Base-by-base conservation (phyloP, 2,113 vertebrate species). In the Seriola aureovittata region DNA sequence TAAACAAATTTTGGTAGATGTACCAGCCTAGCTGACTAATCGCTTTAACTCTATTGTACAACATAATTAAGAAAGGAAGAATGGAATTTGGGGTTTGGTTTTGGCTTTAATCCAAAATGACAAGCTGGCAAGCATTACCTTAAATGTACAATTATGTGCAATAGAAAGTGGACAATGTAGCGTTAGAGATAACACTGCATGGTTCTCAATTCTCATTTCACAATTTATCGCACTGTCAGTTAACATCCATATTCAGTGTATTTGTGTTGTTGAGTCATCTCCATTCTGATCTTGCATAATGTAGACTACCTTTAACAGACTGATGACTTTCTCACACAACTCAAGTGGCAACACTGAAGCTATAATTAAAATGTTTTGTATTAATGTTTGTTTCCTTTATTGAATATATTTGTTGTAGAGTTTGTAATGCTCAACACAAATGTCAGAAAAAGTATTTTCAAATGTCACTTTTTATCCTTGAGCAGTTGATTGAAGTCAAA, bases 401-500 rank as follows among this genome's bases (percentile, higher is more conserved):
- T 62, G 5, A 14, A 40, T 23, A 14, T 50, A 3, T 25, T 23
- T 40, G 58, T 81, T 14, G 5, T 44, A 25, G 40, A 10, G 17
- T 57, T 48, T 59, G 8, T 25, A 38, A 5, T 14, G 14, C 29
- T 8, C 44, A n/a, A 29, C 19, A 17, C 32, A 75, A 32, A 42
- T 57, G 58, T 67, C 17, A 65, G 29, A 67, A 81, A 60, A 23
- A 57, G 19, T 50, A 14, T 52, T 65, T 77, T 74, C 29, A 48
- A 67, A 71, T 57, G 11, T 55, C n/a, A 52, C 29, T 40, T 65
- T 57, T 40, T 42, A 55, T 48, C 21, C 34, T 46, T n/a, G 10
- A 77, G 44, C 48, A 36, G 36, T 16, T 74, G 23, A 75, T 65
- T 62, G 42, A 68, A 64, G 78, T 78, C n/a, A 70, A 77, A 80